Percentiles rank a stretch among this genome's conserved stretches.
phyloP scores from a whole-genome alignment of 2,113 vertebrate genomes.

The Oxygymnocypris stewartii region DNA sequence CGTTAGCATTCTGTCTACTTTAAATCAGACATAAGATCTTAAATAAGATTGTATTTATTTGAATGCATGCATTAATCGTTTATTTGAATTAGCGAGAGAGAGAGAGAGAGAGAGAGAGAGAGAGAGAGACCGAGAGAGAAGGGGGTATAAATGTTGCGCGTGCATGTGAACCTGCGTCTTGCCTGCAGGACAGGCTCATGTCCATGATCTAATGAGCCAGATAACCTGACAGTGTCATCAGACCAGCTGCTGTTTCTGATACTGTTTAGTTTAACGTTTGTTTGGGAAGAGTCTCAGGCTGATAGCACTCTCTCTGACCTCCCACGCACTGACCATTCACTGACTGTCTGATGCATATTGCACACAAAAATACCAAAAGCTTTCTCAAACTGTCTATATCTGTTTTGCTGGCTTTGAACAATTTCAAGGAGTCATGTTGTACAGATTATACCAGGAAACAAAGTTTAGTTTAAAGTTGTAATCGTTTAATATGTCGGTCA shows the following conservation, averaged over 20 bases:
- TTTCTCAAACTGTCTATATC: neutral
- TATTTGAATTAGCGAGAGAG: too few relatives aligned
- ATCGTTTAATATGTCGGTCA: neutral
- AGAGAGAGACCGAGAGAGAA: too few relatives aligned
- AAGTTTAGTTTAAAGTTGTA: neutral
- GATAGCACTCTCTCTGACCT: neutral
- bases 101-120: too few relatives aligned
- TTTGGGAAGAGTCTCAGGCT: neutral
- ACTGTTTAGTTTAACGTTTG: neutral
- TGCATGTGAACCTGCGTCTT: too few relatives aligned
- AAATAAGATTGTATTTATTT: too few relatives aligned
- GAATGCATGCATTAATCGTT: too few relatives aligned
- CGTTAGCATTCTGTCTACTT: too few relatives aligned
- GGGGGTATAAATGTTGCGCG: too few relatives aligned
- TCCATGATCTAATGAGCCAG: neutral
- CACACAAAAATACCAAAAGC: constrained; percentile 9
- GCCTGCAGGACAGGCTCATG: neutral
- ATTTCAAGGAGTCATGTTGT: neutral
- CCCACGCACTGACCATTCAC: neutral
- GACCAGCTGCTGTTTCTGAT: neutral
- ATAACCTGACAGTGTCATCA: constrained; percentile 1
- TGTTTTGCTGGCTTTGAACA: neutral
- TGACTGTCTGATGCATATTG: neutral
- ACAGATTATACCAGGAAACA: neutral
- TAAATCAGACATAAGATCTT: too few relatives aligned